Evolutionary conservation across 2,113 vertebrate species (phyloP).

Genomic region (Pterocles burchelli): DNA sequence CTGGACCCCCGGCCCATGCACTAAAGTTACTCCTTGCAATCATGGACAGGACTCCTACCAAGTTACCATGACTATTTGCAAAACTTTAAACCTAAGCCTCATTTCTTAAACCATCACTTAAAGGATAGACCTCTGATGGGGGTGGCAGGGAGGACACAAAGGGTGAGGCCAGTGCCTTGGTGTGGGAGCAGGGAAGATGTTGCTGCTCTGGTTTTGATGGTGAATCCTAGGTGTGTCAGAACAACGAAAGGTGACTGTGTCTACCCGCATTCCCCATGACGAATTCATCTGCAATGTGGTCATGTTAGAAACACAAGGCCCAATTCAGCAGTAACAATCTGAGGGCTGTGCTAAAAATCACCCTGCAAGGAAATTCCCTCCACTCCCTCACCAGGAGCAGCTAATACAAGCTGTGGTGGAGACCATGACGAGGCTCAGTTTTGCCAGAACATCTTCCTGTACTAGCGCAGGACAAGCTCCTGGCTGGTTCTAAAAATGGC

Average conservation of each 20-base stretch:
- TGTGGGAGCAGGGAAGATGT: neutral
- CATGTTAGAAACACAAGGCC: neutral
- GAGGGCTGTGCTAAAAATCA: neutral
- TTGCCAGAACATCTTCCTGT: slow-evolving; percentile 10
- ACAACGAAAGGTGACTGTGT: neutral
- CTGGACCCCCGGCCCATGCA: neutral
- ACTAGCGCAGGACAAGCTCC: neutral
- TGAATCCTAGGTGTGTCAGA: neutral
- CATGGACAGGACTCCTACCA: neutral
- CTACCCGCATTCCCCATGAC: rapidly evolving
- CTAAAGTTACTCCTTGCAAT: neutral
- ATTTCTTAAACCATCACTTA: neutral
- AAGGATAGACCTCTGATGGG: neutral
- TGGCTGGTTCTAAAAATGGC: neutral
- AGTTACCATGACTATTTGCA: neutral
- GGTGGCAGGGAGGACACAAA: neutral
- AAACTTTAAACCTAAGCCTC: neutral
- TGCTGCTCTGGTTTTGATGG: neutral
- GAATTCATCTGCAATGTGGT: neutral
- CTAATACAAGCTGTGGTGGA: neutral
- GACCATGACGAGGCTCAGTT: neutral
- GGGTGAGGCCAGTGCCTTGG: neutral
- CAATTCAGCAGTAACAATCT: neutral
- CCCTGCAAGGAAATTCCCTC: neutral
- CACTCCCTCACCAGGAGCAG: neutral